phyloP scores from a whole-genome alignment of 2,113 vertebrate genomes.

The Xiphorhynchus elegans region DNA sequence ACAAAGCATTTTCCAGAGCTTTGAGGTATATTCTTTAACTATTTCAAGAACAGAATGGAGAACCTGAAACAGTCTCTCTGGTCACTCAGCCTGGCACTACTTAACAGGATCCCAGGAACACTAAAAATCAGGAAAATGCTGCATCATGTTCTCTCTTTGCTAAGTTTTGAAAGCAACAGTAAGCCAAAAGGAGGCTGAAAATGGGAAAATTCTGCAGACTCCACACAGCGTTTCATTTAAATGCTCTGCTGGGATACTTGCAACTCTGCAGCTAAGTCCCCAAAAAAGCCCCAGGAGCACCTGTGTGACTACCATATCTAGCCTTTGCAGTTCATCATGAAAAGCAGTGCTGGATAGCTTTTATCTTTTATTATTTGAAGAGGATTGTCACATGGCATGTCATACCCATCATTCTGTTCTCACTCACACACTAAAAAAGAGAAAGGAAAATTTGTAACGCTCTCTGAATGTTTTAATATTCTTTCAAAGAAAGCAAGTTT shows the following conservation, averaged over 20 bases:
- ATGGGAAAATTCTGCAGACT: neutral
- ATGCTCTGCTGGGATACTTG: neutral
- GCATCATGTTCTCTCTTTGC: neutral
- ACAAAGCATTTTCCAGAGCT: slow-evolving; percentile 50
- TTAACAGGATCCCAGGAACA: slow-evolving; percentile 18
- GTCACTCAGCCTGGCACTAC: slow-evolving; percentile 22
- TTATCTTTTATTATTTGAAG: slow-evolving; percentile 37
- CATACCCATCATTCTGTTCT: slow-evolving; percentile 22
- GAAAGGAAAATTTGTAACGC: slow-evolving; percentile 4
- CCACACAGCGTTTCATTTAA: neutral
- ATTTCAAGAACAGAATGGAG: slow-evolving; percentile 61
- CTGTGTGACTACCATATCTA: neutral
- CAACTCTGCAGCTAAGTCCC: neutral
- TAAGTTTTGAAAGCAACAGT: slow-evolving; percentile 17
- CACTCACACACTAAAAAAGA: neutral
- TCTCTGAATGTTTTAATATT: neutral
- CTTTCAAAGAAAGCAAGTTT: slow-evolving; percentile 18
- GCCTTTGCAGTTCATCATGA: slow-evolving; percentile 23
- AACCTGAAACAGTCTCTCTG: slow-evolving; percentile 38
- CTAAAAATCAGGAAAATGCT: neutral
- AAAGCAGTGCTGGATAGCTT: neutral
- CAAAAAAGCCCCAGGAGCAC: neutral
- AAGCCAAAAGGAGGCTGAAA: neutral
- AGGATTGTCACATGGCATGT: neutral
- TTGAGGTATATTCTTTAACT: slow-evolving; percentile 29